These are phyloP conservation scores for Scrobipalpa costella DNA, from an alignment of 2,888 invertebrate genomes.

Conservation along the genomic window DNA sequence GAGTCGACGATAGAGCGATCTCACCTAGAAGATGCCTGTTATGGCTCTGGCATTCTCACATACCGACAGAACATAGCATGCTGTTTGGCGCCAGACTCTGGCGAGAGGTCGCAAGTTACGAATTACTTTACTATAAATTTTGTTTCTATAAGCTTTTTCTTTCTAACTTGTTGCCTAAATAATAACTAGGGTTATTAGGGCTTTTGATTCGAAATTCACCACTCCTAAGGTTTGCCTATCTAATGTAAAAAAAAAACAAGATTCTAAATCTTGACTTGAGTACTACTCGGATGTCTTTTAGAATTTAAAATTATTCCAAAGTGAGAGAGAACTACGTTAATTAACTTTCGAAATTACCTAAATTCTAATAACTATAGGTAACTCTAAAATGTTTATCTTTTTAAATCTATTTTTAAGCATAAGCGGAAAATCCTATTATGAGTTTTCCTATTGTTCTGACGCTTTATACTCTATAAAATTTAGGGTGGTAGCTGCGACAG, in stretches of 20 bases:
- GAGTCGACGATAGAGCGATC: too few relatives aligned
- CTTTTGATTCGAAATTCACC: not conserved
- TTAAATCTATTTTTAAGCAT: too few relatives aligned
- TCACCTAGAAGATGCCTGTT: too few relatives aligned
- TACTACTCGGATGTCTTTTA: not conserved
- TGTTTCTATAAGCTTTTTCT: not conserved
- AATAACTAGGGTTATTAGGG: not conserved
- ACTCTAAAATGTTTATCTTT: not conserved
- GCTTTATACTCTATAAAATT: too few relatives aligned
- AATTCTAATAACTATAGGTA: not conserved
- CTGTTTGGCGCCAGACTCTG: too few relatives aligned
- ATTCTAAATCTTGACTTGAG: too few relatives aligned
- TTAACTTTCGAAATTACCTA: conserved; percentile 6
- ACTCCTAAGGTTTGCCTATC: not conserved
- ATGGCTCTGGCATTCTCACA: too few relatives aligned
- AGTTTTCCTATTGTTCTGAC: too few relatives aligned
- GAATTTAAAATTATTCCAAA: conserved; percentile 3
- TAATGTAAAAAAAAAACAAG: not conserved
- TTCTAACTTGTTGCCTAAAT: not conserved
- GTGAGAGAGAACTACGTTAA: conserved; percentile 25
- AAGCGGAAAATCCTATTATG: too few relatives aligned
- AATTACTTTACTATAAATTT: not conserved
- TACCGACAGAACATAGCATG: too few relatives aligned
- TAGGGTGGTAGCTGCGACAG: too few relatives aligned
- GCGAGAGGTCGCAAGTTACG: too few relatives aligned